Base-by-base conservation (phyloP, 2,888 invertebrate genomes). In the Antheraea yamamai region DNA sequence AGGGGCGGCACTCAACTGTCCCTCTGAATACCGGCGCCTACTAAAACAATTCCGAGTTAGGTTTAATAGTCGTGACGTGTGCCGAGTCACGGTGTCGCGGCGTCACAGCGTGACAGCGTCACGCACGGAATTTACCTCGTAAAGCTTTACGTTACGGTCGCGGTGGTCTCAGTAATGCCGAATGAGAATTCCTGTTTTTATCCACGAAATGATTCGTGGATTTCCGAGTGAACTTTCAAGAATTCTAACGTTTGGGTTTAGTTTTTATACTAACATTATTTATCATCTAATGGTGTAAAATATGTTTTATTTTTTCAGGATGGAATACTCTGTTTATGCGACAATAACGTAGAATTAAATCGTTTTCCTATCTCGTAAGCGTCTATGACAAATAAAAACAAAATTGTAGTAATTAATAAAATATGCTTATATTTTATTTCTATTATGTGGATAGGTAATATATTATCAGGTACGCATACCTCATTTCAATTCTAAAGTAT, bases 21-120 rank as follows among this genome's bases (percentile, higher is more conserved):
- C 68, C 73, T 77, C 76, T 76, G 58, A 75, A 58, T 77, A 66
- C 72, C 76, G 55, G 61, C 64, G 72, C 73, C 73, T 51, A 26
- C 73, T 68, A 52, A 70, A 70, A 39, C 70, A 39, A n/a, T 70
- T 39, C 39, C 20, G 18, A 39, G 51, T 52, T 12, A 51, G 47
- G 72, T 18, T 72, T 72, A 72, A 47, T n/a, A 52, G 26, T 30
- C 26, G 12, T 73, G 52, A 73, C 26, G 73, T 30, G 73, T 30
- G 73, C 16, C 30, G 30, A 14, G 23, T 73, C 26, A 73, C 73
- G 73, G 23, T 73, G 73, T 73, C 73, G 51, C 18, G 8, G 39
- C 70, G 70, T 20, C 14, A 51, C 20, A 39, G 52, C 52, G 51
- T 51, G n/a, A 47, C 72, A 14, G 35, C 71, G 71, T 64, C 64